Percentiles rank a stretch among this genome's conserved stretches.
phyloP scores from a whole-genome alignment of 2,113 vertebrate genomes.

The Nettapus auritus region DNA sequence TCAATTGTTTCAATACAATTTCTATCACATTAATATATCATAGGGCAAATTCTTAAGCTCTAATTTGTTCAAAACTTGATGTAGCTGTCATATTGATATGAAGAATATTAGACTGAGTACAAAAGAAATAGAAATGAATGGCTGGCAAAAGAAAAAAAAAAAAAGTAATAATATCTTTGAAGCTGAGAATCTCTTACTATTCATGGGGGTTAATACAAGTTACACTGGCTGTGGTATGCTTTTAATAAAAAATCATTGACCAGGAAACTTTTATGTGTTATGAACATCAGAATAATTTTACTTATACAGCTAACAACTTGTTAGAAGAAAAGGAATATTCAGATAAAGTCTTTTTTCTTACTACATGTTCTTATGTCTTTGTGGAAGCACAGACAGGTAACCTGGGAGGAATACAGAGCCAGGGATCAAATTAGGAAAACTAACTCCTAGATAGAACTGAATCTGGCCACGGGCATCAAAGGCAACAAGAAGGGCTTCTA shows the following conservation, averaged over 20 bases:
- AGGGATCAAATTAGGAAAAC: background rate
- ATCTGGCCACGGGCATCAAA: too few species aligned
- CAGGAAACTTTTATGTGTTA: background rate
- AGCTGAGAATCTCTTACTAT: background rate
- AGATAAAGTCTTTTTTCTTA: background rate
- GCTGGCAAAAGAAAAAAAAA: background rate
- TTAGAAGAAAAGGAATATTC: background rate
- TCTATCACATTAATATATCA: background rate
- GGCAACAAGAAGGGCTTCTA: too few species aligned
- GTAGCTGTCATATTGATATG: background rate
- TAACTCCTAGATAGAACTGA: too few species aligned
- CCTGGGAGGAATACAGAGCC: background rate
- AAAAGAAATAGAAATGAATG: slow-evolving; percentile 29
- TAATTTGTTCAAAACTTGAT: background rate
- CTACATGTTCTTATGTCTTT: background rate
- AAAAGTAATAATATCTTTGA: background rate
- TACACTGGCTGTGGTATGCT: background rate
- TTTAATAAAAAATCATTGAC: slow-evolving; percentile 26
- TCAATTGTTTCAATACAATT: background rate
- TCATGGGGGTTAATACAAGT: background rate
- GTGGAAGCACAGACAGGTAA: background rate
- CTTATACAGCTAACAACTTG: background rate
- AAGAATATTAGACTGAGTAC: background rate
- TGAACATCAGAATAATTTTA: background rate
- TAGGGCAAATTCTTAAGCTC: background rate